Evolutionary conservation across 92 coral and sea anemone genomes (phyloP).

Genomic region (Epizoanthus scotinus): DNA sequence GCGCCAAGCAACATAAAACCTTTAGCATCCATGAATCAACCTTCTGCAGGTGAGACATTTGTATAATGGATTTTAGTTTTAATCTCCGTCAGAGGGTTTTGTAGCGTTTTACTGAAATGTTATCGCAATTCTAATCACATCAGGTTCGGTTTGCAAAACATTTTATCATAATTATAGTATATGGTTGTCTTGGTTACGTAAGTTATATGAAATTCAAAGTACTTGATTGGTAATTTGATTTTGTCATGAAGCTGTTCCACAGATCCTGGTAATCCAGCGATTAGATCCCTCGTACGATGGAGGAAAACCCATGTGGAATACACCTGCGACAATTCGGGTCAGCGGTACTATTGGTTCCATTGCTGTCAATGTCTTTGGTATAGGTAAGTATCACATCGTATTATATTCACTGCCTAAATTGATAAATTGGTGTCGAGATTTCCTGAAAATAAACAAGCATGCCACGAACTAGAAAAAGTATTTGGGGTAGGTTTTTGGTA

Average conservation of each 20-base stretch:
- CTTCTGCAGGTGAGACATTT: conserved; percentile 11
- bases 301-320: conserved; percentile 72
- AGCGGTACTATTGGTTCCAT: conserved; percentile 78
- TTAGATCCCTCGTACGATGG: conserved; percentile 70
- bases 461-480: no score
- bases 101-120: no score
- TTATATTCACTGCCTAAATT: background rate
- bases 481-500: no score
- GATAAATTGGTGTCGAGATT: no score
- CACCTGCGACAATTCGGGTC: conserved; percentile 72
- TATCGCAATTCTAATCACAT: no score
- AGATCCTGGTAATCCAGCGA: conserved; percentile 70
- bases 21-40: conserved; percentile 13
- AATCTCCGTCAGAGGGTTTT: no score
- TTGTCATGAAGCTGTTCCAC: conserved; percentile 53
- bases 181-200: no score
- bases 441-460: no score
- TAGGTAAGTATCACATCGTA: conserved; percentile 56
- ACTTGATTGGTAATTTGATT: no score
- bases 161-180: no score
- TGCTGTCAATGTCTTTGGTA: conserved; percentile 68
- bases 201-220: no score
- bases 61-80: background rate
- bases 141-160: no score
- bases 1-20: conserved; percentile 39